phyloP scores from a whole-genome alignment of 35 echinoderm and acorn worm species.

The Apostichopus californicus region DNA sequence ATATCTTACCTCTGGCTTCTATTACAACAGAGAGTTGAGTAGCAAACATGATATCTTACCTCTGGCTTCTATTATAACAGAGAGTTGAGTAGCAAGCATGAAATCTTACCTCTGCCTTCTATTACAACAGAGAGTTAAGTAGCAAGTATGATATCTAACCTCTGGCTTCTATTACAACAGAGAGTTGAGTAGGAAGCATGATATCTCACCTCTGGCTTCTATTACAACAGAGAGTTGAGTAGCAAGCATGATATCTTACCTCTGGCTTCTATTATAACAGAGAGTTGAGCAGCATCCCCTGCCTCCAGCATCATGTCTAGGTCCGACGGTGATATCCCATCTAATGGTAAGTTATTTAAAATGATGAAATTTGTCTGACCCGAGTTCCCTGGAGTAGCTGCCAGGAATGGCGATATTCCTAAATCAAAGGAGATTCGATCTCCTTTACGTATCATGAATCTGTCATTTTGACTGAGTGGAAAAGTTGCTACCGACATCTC shows the following conservation, averaged over 20 bases:
- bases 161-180: too few species aligned
- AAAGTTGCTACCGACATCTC: not conserved
- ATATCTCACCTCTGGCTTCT: not conserved
- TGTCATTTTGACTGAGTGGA: not conserved
- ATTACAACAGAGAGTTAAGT: too few species aligned
- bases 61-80: too few species aligned
- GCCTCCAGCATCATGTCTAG: too few species aligned
- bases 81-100: too few species aligned
- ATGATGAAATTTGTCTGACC: not conserved
- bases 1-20: too few species aligned
- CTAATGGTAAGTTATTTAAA: not conserved
- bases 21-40: too few species aligned
- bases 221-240: not conserved
- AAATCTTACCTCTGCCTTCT: too few species aligned
- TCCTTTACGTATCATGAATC: not conserved
- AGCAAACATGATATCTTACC: too few species aligned
- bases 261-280: not conserved
- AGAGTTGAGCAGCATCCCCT: too few species aligned
- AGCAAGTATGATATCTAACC: too few species aligned
- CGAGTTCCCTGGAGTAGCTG: not conserved
- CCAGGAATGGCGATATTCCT: not conserved
- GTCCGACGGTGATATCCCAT: not conserved
- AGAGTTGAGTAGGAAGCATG: too few species aligned
- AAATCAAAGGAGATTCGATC: slow-evolving; percentile 9
- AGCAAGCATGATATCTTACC: not conserved